Conservation (phyloP, 2,888 invertebrate genomes). For the Chrysotoxum bicinctum region DNA sequence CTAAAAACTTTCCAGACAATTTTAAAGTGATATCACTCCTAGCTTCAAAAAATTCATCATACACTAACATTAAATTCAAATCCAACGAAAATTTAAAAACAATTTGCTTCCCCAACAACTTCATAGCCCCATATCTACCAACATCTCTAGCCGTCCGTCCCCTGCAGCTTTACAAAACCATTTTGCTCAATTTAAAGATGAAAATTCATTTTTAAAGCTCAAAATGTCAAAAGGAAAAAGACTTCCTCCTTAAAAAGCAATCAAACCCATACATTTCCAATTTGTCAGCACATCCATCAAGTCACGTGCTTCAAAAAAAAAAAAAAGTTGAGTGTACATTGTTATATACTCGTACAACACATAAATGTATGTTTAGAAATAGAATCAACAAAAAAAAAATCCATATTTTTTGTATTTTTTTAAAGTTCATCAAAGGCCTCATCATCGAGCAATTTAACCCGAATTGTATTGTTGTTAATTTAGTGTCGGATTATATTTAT, state of each 20-base stretch:
- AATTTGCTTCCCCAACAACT: neutral
- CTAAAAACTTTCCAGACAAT: neutral
- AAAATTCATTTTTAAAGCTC: slow-evolving; percentile 2
- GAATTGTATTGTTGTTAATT: slow-evolving; percentile 27
- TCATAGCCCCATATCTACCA: neutral
- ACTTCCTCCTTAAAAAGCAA: slow-evolving; percentile 31
- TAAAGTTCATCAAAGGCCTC: slow-evolving; percentile 35
- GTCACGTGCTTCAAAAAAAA: slow-evolving; percentile 6
- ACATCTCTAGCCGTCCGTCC: no score
- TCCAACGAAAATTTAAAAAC: neutral
- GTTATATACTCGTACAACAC: neutral
- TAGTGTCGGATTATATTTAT: slow-evolving; percentile 2
- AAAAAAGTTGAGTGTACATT: neutral
- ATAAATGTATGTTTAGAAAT: neutral
- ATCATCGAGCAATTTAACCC: slow-evolving; percentile 17
- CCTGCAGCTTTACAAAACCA: neutral
- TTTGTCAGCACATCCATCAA: slow-evolving; percentile 47
- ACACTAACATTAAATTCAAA: neutral
- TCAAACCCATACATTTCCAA: slow-evolving; percentile 38
- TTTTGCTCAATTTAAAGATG: neutral
- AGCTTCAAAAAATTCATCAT: neutral
- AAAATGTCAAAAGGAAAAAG: neutral
- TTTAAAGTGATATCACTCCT: neutral
- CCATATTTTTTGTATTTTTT: neutral
- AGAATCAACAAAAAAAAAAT: neutral